phyloP scores from a whole-genome alignment of 2,113 vertebrate species.

The Ctenomys sociabilis region DNA sequence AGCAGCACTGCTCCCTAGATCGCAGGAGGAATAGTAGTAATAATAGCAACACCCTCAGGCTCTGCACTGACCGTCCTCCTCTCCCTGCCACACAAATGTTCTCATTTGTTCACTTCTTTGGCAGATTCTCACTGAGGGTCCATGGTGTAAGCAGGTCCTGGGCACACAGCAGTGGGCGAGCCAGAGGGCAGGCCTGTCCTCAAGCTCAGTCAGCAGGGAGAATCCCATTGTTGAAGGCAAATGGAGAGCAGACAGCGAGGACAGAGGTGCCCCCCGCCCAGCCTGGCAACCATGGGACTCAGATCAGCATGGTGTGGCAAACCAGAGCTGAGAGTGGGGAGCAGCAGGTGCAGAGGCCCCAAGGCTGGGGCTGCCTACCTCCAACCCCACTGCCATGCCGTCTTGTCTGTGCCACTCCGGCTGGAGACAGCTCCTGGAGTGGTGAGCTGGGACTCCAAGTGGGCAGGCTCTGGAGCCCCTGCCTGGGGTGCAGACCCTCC shows the following conservation, averaged over 20 bases:
- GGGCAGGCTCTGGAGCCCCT: not conserved
- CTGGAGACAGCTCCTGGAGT: not conserved
- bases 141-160: not conserved
- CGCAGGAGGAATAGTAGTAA: not conserved
- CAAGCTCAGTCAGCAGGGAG: not conserved
- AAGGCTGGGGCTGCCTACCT: not conserved
- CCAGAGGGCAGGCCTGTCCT: not conserved
- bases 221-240: not conserved
- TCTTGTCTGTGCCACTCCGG: not conserved
- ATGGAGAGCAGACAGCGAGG: not conserved
- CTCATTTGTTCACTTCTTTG: not conserved
- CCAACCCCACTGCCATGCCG: accelerated
- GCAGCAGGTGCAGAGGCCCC: not conserved
- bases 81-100: accelerated
- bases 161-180: not conserved
- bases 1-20: not conserved
- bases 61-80: not conserved
- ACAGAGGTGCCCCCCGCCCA: not conserved
- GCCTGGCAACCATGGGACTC: not conserved
- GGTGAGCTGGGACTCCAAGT: not conserved
- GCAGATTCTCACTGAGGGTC: not conserved
- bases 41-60: not conserved
- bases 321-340: not conserved
- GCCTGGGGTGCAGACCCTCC: not conserved
- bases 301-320: not conserved